Evolutionary conservation across 2,113 vertebrate species (phyloP).

Genomic region (Ictalurus furcatus): DNA sequence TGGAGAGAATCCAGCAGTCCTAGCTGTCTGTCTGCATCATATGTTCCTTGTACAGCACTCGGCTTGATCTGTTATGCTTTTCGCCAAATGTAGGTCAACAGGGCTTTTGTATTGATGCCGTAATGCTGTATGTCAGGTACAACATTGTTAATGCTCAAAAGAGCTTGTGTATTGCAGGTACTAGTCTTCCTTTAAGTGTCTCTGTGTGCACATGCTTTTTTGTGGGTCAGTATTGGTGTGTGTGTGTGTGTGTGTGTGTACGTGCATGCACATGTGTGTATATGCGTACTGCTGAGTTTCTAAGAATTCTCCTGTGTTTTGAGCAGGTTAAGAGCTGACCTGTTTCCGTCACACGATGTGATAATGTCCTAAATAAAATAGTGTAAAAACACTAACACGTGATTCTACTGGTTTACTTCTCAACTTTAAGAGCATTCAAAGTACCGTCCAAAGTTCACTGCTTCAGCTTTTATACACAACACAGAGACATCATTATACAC

Average conservation of each 20-base stretch:
- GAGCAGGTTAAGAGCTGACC: not conserved
- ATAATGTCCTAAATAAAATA: not conserved
- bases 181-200: not conserved
- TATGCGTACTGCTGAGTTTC: not conserved
- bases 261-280: not conserved
- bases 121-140: not conserved
- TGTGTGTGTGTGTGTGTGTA: not conserved
- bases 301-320: not conserved
- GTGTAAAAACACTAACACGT: not conserved
- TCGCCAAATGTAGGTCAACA: constrained; percentile 19
- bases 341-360: not conserved
- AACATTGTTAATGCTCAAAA: not conserved
- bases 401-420: not conserved
- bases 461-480: not conserved
- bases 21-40: not conserved
- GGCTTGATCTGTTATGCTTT: not conserved
- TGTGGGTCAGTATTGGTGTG: not conserved
- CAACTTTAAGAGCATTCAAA: not conserved
- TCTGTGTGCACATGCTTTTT: not conserved
- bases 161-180: not conserved
- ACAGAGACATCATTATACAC: not conserved
- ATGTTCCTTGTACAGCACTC: not conserved
- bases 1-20: not conserved
- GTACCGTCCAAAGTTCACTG: not conserved
- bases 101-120: not conserved